Percentiles rank a stretch among this genome's conserved stretches.
These are phyloP conservation scores for Lochmaea capreae DNA, from an alignment of 2,888 invertebrate species.

Conservation along the genomic window DNA sequence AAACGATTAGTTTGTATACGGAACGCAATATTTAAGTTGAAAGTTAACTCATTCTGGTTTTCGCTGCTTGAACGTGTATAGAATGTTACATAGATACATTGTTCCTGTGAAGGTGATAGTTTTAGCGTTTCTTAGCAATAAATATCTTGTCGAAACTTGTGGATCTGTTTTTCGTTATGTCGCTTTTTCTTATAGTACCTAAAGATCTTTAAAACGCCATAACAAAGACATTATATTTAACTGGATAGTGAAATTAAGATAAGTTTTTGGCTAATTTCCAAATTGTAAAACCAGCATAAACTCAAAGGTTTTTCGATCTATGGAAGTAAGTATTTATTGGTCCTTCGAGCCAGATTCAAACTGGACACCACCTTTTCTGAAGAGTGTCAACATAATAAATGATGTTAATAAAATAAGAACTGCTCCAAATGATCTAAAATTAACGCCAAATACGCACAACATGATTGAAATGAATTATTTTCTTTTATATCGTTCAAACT, in stretches of 20 bases:
- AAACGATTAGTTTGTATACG: neutral
- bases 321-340: neutral
- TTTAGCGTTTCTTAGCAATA: conserved; percentile 50
- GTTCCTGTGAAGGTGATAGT: conserved; percentile 48
- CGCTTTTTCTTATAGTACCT: conserved; percentile 18
- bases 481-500: no score
- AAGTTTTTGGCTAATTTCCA: neutral
- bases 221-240: neutral
- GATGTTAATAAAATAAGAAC: no score
- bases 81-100: conserved; percentile 51
- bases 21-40: conserved; percentile 27
- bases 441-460: no score
- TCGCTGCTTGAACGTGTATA: conserved; percentile 48
- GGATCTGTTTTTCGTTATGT: conserved; percentile 26
- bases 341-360: no score
- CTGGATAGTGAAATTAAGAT: no score
- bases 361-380: no score
- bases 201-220: conserved; percentile 24
- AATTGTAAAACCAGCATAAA: neutral
- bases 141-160: conserved; percentile 47
- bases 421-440: neutral
- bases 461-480: no score
- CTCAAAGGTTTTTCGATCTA: neutral
- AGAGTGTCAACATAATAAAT: no score
- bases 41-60: conserved; percentile 21